Evolutionary conservation across 35 echinoderm and acorn worm genomes (phyloP), one percentile per base, ranked within the genome.

Genomic region (Lytechinus pictus): DNA sequence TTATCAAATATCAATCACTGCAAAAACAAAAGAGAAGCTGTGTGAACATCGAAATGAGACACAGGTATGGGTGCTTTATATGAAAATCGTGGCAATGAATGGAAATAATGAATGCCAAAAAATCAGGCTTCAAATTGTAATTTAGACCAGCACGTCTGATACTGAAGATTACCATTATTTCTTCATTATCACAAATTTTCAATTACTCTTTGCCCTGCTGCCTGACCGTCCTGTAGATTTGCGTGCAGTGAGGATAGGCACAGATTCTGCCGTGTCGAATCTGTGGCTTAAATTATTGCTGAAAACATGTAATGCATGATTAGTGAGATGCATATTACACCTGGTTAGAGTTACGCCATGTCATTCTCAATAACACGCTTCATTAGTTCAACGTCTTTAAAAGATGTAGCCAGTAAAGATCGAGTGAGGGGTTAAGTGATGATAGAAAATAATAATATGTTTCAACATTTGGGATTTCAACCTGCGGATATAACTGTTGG

Each of bases 301-400:
- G 66, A 79, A 79, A 79, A 79, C 66, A 79, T 14, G 66, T 79
- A 79, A 79, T 79, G 66, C 66, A 79, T 79, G 66, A 79, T 79
- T 79, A 79, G 66, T n/a, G 66, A 79, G 66, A 79, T 79, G 66
- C 66, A 79, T 24, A 79, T 79, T 14, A 79, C 66, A 79, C 66
- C 66, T 79, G 66, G 66, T 79, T 79, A 79, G 66, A 79, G 66
- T 79, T 79, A 79, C 66, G 66, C 66, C 66, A 79, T 79, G 66
- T 79, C 66, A 79, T 79, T 79, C 66, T 79, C 66, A 79, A 79
- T 79, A 79, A 79, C 19, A 24, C 66, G 66, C 66, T 79, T 79
- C 66, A 16, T 79, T 79, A 79, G 66, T 79, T 79, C 66, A 79
- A 79, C 66, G 19, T 79, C 66, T 79, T 79, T 79, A 24, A 8